Conservation (phyloP, 2,888 invertebrate genomes). For the Sisyra nigra region DNA sequence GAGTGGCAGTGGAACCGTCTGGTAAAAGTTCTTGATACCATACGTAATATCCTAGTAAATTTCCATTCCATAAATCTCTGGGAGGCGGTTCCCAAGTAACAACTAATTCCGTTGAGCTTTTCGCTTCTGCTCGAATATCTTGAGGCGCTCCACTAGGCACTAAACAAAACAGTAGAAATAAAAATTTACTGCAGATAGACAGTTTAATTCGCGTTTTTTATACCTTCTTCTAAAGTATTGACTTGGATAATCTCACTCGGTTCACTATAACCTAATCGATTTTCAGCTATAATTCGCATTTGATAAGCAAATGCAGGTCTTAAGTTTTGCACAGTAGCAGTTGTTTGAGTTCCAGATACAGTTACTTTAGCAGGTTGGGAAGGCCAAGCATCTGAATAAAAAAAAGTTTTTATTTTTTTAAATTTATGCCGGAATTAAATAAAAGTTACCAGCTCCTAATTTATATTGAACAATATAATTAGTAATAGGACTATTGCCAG, state of each 20-base stretch:
- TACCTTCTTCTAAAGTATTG: constrained; percentile 70
- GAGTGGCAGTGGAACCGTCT: constrained; percentile 15
- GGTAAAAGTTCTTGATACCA: constrained; percentile 55
- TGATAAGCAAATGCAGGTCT: constrained; percentile 80
- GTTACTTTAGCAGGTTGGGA: constrained; percentile 66
- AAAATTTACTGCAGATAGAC: background rate
- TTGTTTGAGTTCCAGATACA: constrained; percentile 68
- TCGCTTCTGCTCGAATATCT: constrained; percentile 67
- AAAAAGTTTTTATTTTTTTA: constrained; percentile 3
- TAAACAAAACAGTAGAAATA: constrained; percentile 15
- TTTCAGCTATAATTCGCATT: constrained; percentile 76
- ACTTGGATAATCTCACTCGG: constrained; percentile 74
- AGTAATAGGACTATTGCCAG: constrained; percentile 76
- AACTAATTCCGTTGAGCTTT: constrained; percentile 69
- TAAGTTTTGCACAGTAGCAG: constrained; percentile 62
- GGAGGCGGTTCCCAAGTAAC: constrained; percentile 81
- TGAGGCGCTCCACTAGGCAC: constrained; percentile 69
- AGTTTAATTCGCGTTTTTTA: too few relatives aligned
- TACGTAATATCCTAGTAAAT: constrained; percentile 73
- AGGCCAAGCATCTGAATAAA: constrained; percentile 57
- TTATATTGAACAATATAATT: constrained; percentile 84
- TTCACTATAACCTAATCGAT: constrained; percentile 73
- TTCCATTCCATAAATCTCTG: constrained; percentile 75
- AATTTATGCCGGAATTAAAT: background rate
- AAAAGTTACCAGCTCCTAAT: constrained; percentile 50